A percentile compares a stretch with the other conserved stretches of the same genome.
phyloP scores from a whole-genome alignment of 2,797 vertebrate species.

The Poecilia gillii region DNA sequence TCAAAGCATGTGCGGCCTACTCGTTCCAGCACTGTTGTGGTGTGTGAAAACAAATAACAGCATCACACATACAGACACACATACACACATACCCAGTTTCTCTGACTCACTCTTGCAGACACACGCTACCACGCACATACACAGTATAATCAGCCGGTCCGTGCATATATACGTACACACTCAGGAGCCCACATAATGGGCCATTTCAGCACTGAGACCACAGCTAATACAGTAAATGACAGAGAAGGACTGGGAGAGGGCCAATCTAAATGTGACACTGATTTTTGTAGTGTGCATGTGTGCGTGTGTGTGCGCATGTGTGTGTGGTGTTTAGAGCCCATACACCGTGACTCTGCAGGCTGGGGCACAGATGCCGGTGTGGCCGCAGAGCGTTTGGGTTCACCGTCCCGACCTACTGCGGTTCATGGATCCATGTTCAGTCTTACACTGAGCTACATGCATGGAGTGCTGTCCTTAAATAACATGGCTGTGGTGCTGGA shows the following conservation, averaged over 20 bases:
- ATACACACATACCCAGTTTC: slow-evolving; percentile 22
- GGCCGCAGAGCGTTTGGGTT: slow-evolving; percentile 55
- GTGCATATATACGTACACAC: slow-evolving; percentile 42
- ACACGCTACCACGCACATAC: slow-evolving; percentile 42
- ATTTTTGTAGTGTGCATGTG: slow-evolving; percentile 58
- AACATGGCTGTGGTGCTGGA: slow-evolving; percentile 70
- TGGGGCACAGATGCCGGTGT: slow-evolving; percentile 70
- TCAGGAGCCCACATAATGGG: slow-evolving; percentile 74
- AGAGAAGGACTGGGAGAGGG: slow-evolving; percentile 66
- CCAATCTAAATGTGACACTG: slow-evolving; percentile 73
- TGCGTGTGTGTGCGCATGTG: slow-evolving; percentile 10
- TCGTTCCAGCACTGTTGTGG: slow-evolving; percentile 54
- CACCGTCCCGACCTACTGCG: slow-evolving; percentile 36
- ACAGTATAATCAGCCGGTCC: slow-evolving; percentile 10
- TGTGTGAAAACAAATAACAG: slow-evolving; percentile 75
- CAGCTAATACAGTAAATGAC: slow-evolving; percentile 84
- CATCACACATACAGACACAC: slow-evolving; percentile 44
- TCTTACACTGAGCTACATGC: slow-evolving; percentile 14
- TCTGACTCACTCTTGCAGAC: slow-evolving; percentile 37
- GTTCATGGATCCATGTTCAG: slow-evolving; percentile 32
- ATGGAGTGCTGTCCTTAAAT: slow-evolving; percentile 59
- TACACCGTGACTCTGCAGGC: slow-evolving; percentile 57
- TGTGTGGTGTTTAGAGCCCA: slow-evolving; percentile 56
- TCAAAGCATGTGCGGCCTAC: slow-evolving; percentile 72
- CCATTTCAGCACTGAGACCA: slow-evolving; percentile 82